Evolutionary conservation across 2,888 invertebrate genomes (phyloP).

Genomic region (Drosophila bunnanda): DNA sequence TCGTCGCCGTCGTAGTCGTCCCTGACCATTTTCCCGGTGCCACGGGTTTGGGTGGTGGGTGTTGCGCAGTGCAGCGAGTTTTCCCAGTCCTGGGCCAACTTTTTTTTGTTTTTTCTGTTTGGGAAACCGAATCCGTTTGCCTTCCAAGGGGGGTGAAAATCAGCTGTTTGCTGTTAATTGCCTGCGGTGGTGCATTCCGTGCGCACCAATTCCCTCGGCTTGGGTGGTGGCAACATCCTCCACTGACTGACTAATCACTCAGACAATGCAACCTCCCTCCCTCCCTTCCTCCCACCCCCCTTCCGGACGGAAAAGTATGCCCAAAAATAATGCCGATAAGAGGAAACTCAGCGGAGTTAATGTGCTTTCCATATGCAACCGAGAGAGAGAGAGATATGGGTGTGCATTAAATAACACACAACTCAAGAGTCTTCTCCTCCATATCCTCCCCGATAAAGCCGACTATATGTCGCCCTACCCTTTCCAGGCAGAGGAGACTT

Average conservation of each 20-base stretch:
- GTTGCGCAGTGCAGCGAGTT: slow-evolving; percentile 9
- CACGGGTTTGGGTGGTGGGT: slow-evolving; percentile 43
- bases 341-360: slow-evolving; percentile 4
- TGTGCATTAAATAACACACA: slow-evolving; percentile 28
- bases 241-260: slow-evolving; percentile 26
- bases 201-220: not conserved
- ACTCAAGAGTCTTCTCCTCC: slow-evolving; percentile 40
- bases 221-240: slow-evolving; percentile 11
- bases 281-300: not conserved
- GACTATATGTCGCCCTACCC: slow-evolving; percentile 27
- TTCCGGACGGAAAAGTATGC: slow-evolving; percentile 3
- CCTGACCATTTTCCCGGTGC: not conserved
- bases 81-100: slow-evolving; percentile 59
- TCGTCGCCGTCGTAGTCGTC: not conserved
- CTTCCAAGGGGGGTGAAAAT: slow-evolving; percentile 31
- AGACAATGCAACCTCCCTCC: not conserved
- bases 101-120: not conserved
- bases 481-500: too few species aligned
- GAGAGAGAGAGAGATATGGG: slow-evolving; percentile 8
- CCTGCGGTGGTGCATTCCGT: slow-evolving; percentile 24
- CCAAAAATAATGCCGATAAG: slow-evolving; percentile 27
- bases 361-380: slow-evolving; percentile 23
- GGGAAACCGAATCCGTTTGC: slow-evolving; percentile 25
- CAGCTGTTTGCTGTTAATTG: slow-evolving; percentile 57
- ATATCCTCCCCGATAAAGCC: slow-evolving; percentile 39